phyloP scores from a whole-genome alignment of 2,113 vertebrate species.

The Grantiella picta region DNA sequence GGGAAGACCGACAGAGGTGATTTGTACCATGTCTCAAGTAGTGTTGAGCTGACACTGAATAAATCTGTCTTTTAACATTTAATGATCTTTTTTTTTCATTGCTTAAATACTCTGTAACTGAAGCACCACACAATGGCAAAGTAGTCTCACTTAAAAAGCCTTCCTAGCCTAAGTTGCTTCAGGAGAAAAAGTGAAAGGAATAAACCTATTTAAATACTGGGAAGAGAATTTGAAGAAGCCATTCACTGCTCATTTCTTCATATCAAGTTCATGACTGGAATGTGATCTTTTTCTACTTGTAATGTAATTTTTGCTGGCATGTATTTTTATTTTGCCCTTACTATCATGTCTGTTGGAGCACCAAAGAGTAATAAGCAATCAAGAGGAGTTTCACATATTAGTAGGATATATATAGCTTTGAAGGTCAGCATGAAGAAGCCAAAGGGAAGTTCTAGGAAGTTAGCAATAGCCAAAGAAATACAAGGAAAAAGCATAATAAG shows the following conservation, averaged over 20 bases:
- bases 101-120: background rate
- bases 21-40: slow-evolving; percentile 1
- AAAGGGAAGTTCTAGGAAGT: background rate
- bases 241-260: background rate
- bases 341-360: background rate
- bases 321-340: background rate
- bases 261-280: background rate
- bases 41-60: slow-evolving; percentile 16
- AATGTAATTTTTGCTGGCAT: background rate
- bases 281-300: background rate
- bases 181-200: background rate
- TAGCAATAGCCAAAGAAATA: background rate
- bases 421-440: background rate
- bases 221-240: background rate
- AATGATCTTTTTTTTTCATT: slow-evolving; percentile 7
- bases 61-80: slow-evolving; percentile 42
- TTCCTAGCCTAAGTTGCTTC: background rate
- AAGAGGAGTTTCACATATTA: background rate
- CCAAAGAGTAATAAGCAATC: background rate
- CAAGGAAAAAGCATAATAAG: background rate
- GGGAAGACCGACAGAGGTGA: slow-evolving; percentile 27
- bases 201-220: background rate
- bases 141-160: background rate
- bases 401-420: background rate
- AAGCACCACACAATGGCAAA: background rate